Conservation (phyloP, 2,797 vertebrate species). For the Chromis chromis region DNA sequence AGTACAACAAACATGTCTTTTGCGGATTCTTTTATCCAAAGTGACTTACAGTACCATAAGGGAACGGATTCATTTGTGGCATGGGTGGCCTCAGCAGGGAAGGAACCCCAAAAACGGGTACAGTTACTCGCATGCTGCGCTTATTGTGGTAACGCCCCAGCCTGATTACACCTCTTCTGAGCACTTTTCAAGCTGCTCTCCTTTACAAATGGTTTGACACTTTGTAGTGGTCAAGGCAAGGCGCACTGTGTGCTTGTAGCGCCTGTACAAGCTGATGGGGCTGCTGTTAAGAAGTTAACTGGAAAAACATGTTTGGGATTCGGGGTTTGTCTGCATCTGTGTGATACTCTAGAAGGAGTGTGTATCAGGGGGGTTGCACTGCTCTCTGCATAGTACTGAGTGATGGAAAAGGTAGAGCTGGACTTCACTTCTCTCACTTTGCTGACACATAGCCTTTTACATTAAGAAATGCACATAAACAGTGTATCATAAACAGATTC, state of each 20-base stretch:
- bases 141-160: slow-evolving; percentile 14
- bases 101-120: slow-evolving; percentile 35
- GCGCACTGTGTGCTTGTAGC: slow-evolving; percentile 59
- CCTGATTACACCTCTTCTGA: slow-evolving; percentile 47
- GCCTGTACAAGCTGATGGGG: slow-evolving; percentile 52
- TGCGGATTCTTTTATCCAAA: slow-evolving; percentile 22
- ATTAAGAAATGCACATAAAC: not conserved
- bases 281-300: slow-evolving; percentile 72
- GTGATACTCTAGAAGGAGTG: slow-evolving; percentile 32
- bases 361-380: slow-evolving; percentile 10
- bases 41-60: slow-evolving; percentile 7
- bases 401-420: slow-evolving; percentile 49
- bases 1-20: slow-evolving; percentile 9
- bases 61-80: slow-evolving; percentile 39
- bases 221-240: slow-evolving; percentile 61
- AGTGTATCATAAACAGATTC: slow-evolving; percentile 21
- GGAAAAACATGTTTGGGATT: slow-evolving; percentile 80
- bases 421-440: slow-evolving; percentile 26
- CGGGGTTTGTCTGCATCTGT: slow-evolving; percentile 54
- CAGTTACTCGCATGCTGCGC: slow-evolving; percentile 41
- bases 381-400: slow-evolving; percentile 39
- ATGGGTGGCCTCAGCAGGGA: slow-evolving; percentile 43
- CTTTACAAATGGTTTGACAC: slow-evolving; percentile 63
- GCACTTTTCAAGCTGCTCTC: slow-evolving; percentile 49
- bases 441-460: slow-evolving; percentile 19